Base-by-base conservation (phyloP, 2,888 invertebrate species). In the Arctia plantaginis region DNA sequence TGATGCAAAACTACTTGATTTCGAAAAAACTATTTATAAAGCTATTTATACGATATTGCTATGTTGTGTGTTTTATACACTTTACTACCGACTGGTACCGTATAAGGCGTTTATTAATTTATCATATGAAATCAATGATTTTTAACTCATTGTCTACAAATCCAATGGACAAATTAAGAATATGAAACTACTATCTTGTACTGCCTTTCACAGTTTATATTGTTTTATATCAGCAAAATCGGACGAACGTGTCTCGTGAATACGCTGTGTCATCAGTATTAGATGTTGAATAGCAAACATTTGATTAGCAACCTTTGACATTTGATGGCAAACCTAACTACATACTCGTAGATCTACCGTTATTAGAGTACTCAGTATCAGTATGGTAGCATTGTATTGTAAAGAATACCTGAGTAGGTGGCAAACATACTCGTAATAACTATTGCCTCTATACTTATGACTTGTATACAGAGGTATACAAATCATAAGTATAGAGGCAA, bases 161-260 rank as follows among this genome's bases (percentile, higher is more conserved):
- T n/a, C n/a, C 15, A n/a, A n/a, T 23, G 12, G 18, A 12, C 1
- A 33, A 35, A 12, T 15, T n/a, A n/a, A 23, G 15, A 27, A 59
- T 59, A 59, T 59, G 59, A 59, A 59, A 51, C 33, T 4, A 51
- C 23, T 7, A 55, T 55, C n/a, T n/a, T n/a, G 51, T 55, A 35
- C 35, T 47, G 72, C 69, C 74, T 85, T 79, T 85, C 85, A 7
- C 33, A 68, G 66, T 74, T 73, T 80, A 74, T 73, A 85, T 84
- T 62, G 27, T 75, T 76, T 79, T 84, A 77, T 85, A 82, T 85
- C 68, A 18, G 73, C 73, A 74, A 81, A 85, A 80, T 83, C 80
- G 68, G 80, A 77, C 41, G 67, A 77, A 77, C 68, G 62, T 79
- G 68, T 74, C 51, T 66, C 47, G 55, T 77, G 62, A 44, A 72